A percentile compares a stretch with the other conserved stretches of the same genome.
Conservation (phyloP, 2,797 vertebrate species). For the Molossus molossus region DNA sequence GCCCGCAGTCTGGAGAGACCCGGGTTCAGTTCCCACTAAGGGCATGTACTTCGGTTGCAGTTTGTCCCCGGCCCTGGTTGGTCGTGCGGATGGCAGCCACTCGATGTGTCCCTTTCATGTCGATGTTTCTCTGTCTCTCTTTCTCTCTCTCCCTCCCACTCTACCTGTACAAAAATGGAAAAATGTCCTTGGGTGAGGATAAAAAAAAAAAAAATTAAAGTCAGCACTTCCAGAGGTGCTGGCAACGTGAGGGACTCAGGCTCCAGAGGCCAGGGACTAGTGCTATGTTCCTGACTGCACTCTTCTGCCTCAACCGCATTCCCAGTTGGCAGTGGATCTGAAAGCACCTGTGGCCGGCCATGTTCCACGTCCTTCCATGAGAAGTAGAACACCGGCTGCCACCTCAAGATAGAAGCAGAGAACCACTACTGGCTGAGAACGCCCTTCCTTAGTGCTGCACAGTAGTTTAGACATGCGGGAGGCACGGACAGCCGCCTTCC, state of each 20-base stretch:
- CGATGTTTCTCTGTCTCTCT: too few relatives aligned
- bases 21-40: too few relatives aligned
- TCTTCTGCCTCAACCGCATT: conserved; percentile 93
- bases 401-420: conserved; percentile 95
- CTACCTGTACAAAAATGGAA: too few relatives aligned
- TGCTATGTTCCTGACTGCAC: conserved; percentile 94
- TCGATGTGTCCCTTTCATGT: too few relatives aligned
- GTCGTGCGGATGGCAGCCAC: too few relatives aligned
- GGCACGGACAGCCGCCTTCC: conserved; percentile 87
- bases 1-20: too few relatives aligned
- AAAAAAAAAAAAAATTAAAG: conserved; percentile 18
- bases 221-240: neutral
- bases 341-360: conserved; percentile 94
- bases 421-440: conserved; percentile 97
- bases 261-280: fast-evolving
- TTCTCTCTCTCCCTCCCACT: too few relatives aligned
- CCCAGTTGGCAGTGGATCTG: conserved; percentile 97
- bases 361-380: conserved; percentile 91
- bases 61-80: too few relatives aligned
- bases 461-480: conserved; percentile 91
- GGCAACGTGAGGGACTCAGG: fast-evolving
- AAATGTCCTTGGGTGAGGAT: too few relatives aligned
- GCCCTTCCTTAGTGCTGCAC: conserved; percentile 93
- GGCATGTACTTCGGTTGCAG: too few relatives aligned
- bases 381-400: conserved; percentile 91